Evolutionary conservation across 2,797 vertebrate genomes (phyloP), one percentile per base, ranked within the genome.

Genomic region (Sebastiscus albofasciatus): DNA sequence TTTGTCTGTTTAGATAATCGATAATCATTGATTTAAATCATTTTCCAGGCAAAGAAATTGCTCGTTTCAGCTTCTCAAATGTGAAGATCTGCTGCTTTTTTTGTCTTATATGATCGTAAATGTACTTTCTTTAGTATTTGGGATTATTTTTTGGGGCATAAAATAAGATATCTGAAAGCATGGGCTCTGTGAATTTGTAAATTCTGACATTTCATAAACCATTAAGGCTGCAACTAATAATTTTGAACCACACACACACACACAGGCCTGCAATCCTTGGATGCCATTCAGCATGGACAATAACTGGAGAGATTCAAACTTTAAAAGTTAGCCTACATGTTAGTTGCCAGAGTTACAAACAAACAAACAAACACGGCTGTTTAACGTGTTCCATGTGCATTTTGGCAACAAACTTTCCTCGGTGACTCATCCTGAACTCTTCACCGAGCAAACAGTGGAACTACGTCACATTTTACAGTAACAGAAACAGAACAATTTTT

Each of bases 391-490:
- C 36, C 36, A 39, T 39, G 36, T 39, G 36, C 5, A 39, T 39
- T 39, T 39, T 39, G 36, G 36, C 36, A 39, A 39, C 12, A 1
- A 39, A 12, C 36, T 39, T 14, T 14, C 36, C 36, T 0, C 12
- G 12, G 36, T 39, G 36, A 39, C 36, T 13, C 36, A 39, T 39
- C 36, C 36, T 39, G 36, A 39, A 39, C 36, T 39, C 12, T 39
- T 39, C 36, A 39, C 36, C 2, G 12, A 39, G 36, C 1, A 26
- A 90, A 90, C 83, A 66, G 79, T 58, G 67, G 87, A 26, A 26
- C 26, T 26, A 26, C 26, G 26, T 3, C 26, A 3, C 26, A 26
- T 26, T 26, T 26, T 26, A 26, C 26, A 2, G 2, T 26, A 39
- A 13, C 36, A 39, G 13, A 39, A 39, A 39, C 36, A 39, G 5